A percentile compares a stretch with the other conserved stretches of the same genome.
Conservation (phyloP, 2,113 vertebrate genomes). For the Eonycteris spelaea region DNA sequence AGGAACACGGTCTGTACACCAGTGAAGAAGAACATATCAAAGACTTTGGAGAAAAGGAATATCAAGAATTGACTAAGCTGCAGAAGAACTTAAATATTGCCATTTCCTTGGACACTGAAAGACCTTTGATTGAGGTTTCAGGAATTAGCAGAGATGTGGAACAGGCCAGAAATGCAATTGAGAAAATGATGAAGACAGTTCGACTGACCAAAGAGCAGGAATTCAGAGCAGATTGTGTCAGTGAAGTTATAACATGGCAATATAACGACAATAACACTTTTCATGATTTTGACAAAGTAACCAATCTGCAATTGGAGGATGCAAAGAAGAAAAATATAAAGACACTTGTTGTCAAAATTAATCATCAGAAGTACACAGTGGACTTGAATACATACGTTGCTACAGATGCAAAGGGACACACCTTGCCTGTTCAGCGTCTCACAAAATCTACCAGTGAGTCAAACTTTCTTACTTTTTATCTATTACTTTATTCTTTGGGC, state of each 20-base stretch:
- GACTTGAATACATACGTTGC: conserved; percentile 77
- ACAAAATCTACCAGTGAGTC: conserved; percentile 84
- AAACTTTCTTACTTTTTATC: background rate
- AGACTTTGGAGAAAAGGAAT: conserved; percentile 77
- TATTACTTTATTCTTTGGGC: background rate
- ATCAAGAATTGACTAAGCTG: conserved; percentile 78
- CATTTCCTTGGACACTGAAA: conserved; percentile 72
- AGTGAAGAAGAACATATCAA: conserved; percentile 80
- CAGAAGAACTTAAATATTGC: conserved; percentile 80
- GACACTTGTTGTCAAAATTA: conserved; percentile 70
- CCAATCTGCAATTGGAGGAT: conserved; percentile 85
- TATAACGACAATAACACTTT: conserved; percentile 72
- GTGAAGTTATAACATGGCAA: conserved; percentile 86
- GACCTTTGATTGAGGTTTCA: conserved; percentile 76
- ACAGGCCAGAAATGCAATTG: conserved; percentile 75
- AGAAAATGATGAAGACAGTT: conserved; percentile 80
- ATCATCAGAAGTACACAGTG: conserved; percentile 78
- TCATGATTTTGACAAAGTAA: conserved; percentile 81
- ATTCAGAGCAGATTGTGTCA: conserved; percentile 76
- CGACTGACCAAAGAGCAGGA: conserved; percentile 73
- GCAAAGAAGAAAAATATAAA: conserved; percentile 30
- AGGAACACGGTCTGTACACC: conserved; percentile 63
- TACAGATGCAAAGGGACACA: conserved; percentile 63
- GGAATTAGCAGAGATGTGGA: conserved; percentile 86
- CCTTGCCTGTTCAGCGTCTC: conserved; percentile 79